Conservation (phyloP, 2,797 vertebrate species). For the Typhlichthys subterraneus region DNA sequence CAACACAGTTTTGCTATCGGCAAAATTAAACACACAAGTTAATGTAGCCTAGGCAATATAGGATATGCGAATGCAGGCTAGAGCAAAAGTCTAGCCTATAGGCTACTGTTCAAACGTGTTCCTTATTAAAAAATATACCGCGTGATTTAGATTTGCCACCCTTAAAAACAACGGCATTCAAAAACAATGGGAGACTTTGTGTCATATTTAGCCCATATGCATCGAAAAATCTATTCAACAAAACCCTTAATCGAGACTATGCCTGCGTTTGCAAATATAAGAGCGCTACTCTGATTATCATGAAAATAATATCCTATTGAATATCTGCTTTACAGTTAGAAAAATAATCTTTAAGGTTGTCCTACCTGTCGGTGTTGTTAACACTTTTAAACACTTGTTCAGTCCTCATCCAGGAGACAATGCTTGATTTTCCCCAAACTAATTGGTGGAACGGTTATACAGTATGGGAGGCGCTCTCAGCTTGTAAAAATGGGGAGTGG, state of each 20-base stretch:
- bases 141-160: background rate
- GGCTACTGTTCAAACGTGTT: constrained; percentile 1
- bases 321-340: background rate
- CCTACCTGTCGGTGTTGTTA: constrained; percentile 62
- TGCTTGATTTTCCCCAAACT: constrained; percentile 57
- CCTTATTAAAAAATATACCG: too few relatives aligned
- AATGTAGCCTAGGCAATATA: background rate
- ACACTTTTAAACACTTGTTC: constrained; percentile 63
- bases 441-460: constrained; percentile 51
- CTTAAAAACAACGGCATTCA: background rate
- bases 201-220: background rate
- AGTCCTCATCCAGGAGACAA: constrained; percentile 58
- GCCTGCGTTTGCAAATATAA: background rate
- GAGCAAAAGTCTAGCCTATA: background rate
- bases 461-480: constrained; percentile 50
- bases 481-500: constrained; percentile 43
- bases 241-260: background rate
- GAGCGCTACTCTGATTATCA: background rate
- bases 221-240: background rate
- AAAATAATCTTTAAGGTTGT: constrained; percentile 14
- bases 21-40: constrained; percentile 21
- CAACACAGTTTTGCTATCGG: constrained; percentile 28
- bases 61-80: constrained; percentile 2
- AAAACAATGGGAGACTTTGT: background rate
- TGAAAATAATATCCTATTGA: background rate